These are phyloP conservation scores for Cheiracanthium punctorium DNA, from an alignment of 2,888 invertebrate genomes.

Conservation along the genomic window DNA sequence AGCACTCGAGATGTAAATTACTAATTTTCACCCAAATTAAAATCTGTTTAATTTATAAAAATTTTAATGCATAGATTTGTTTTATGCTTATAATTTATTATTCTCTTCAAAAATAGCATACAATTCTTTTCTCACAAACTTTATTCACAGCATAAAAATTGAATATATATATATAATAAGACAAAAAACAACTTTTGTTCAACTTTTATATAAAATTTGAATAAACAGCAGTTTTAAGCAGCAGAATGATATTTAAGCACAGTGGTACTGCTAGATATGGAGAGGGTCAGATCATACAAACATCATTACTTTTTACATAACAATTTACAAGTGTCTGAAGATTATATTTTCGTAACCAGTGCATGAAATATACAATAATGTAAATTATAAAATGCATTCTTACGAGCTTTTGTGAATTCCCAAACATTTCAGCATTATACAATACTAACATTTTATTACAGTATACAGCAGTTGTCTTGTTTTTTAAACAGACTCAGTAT, in stretches of 20 bases:
- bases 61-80: not conserved
- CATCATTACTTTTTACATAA: too few species aligned
- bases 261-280: not conserved
- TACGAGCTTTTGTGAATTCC: too few species aligned
- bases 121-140: not conserved
- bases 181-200: not conserved
- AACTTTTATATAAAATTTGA: not conserved
- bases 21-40: not conserved
- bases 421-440: too few species aligned
- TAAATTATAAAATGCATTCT: too few species aligned
- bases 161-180: not conserved
- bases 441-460: too few species aligned
- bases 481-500: too few species aligned
- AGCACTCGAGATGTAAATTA: not conserved
- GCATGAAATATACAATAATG: too few species aligned
- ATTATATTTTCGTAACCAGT: too few species aligned
- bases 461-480: too few species aligned
- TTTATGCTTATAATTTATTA: not conserved
- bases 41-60: not conserved
- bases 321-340: too few species aligned
- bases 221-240: not conserved
- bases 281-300: not conserved
- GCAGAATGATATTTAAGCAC: constrained; percentile 10
- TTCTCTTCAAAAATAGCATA: not conserved
- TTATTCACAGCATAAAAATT: not conserved